phyloP scores from a whole-genome alignment of 2,888 invertebrate genomes.

The Idaea aversata region DNA sequence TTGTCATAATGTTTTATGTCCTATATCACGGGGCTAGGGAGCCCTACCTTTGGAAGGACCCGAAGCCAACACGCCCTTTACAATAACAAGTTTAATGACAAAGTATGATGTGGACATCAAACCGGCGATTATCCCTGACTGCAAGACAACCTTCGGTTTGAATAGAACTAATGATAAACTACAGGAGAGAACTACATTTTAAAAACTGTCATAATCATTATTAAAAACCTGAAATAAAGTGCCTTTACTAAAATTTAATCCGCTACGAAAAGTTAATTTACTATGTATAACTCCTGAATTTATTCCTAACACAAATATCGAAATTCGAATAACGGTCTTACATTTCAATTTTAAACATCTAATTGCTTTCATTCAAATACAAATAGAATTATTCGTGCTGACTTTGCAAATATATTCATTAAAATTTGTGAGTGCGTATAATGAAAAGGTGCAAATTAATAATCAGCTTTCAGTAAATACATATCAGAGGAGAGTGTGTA shows the following conservation, averaged over 20 bases:
- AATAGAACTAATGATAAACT: too few species aligned
- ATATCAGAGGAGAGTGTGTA: not conserved
- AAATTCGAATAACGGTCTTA: not conserved
- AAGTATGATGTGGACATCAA: too few species aligned
- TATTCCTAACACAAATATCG: not conserved
- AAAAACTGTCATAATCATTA: too few species aligned
- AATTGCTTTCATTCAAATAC: not conserved
- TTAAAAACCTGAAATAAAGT: too few species aligned
- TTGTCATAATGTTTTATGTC: not conserved
- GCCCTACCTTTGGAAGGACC: too few species aligned
- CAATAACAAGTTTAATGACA: too few species aligned
- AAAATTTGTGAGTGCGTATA: constrained; percentile 1
- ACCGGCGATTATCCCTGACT: too few species aligned
- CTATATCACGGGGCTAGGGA: too few species aligned
- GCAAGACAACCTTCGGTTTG: too few species aligned
- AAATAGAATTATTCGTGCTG: constrained; percentile 6
- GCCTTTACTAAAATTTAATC: not conserved
- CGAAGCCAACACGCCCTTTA: too few species aligned
- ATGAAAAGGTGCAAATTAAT: not conserved
- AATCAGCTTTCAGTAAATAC: constrained; percentile 1
- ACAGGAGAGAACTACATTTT: too few species aligned
- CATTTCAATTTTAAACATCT: not conserved
- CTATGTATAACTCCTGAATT: not conserved
- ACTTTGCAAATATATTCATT: constrained; percentile 3
- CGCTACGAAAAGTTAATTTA: not conserved